A percentile compares a stretch with the other conserved stretches of the same genome.
phyloP scores from a whole-genome alignment of 35 echinoderm and acorn worm species.

The Amphiura filiformis region DNA sequence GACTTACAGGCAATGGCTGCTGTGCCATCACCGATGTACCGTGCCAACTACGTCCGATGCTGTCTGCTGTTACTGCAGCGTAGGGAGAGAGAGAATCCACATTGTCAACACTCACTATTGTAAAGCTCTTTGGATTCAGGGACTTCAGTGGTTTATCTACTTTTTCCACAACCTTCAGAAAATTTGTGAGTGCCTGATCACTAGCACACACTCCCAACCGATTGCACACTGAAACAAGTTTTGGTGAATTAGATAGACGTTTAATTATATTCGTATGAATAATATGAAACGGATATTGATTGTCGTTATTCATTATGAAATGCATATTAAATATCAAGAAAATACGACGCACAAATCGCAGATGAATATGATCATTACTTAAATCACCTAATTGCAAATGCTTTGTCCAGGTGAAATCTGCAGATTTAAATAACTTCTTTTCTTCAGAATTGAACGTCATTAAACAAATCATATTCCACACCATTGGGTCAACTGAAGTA shows the following conservation, averaged over 20 bases:
- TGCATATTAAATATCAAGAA: slow-evolving; percentile 46
- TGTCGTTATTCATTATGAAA: slow-evolving; percentile 33
- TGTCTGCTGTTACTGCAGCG: slow-evolving; percentile 47
- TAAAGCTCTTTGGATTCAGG: slow-evolving; percentile 36
- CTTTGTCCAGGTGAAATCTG: background rate
- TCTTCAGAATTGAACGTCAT: slow-evolving; percentile 15
- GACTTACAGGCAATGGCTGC: slow-evolving; percentile 45
- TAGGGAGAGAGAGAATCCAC: slow-evolving; percentile 44
- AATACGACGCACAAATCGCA: slow-evolving; percentile 13
- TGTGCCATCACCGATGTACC: slow-evolving; percentile 64
- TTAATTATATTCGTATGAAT: slow-evolving; percentile 43
- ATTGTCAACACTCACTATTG: slow-evolving; percentile 42
- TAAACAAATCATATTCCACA: slow-evolving; percentile 26
- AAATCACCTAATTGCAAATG: background rate
- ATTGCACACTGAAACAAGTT: slow-evolving; percentile 38
- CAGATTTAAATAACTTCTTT: background rate
- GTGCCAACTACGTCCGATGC: slow-evolving; percentile 49
- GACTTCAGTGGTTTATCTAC: slow-evolving; percentile 7
- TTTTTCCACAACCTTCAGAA: slow-evolving; percentile 32
- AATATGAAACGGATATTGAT: slow-evolving; percentile 49
- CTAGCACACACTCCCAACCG: slow-evolving; percentile 33
- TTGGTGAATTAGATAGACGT: slow-evolving; percentile 46
- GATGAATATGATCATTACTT: background rate
- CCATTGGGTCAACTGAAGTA: background rate
- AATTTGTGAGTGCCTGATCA: slow-evolving; percentile 33